phyloP scores from a whole-genome alignment of 2,888 invertebrate genomes.

The Diabrotica balteata region DNA sequence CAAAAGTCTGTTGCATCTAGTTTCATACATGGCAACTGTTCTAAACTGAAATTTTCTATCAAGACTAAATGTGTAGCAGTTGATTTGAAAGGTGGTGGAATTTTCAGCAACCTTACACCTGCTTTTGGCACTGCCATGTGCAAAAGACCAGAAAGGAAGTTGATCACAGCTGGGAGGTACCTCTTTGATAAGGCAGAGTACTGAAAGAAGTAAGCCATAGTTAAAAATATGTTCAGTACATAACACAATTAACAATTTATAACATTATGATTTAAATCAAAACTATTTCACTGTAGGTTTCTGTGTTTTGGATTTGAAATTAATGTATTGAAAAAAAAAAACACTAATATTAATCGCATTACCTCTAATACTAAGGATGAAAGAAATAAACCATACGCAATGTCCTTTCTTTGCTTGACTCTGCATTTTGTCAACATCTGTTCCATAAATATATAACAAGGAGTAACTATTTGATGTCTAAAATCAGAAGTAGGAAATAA shows the following conservation, averaged over 20 bases:
- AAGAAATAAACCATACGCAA: constrained; percentile 80
- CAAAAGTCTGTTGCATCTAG: constrained; percentile 69
- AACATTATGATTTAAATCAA: too few relatives aligned
- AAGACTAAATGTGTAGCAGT: constrained; percentile 64
- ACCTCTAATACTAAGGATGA: constrained; percentile 78
- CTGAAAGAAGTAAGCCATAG: constrained; percentile 58
- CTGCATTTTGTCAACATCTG: constrained; percentile 75
- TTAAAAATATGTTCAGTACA: too few relatives aligned
- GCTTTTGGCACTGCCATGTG: constrained; percentile 73
- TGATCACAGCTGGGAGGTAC: constrained; percentile 80
- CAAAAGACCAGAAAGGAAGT: constrained; percentile 79
- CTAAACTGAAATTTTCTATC: constrained; percentile 29
- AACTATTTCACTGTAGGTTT: too few relatives aligned
- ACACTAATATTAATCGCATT: constrained; percentile 35
- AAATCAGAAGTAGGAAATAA: constrained; percentile 92
- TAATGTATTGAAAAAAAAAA: background rate
- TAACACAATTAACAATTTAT: too few relatives aligned
- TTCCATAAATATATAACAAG: constrained; percentile 82
- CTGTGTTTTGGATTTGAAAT: too few relatives aligned
- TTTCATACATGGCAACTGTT: constrained; percentile 46
- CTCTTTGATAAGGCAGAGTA: constrained; percentile 81
- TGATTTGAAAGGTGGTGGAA: constrained; percentile 73
- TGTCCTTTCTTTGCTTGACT: constrained; percentile 70
- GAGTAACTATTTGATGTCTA: constrained; percentile 87
- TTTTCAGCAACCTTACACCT: constrained; percentile 67